phyloP scores from a whole-genome alignment of 1,140 invertebrate species.

The Halyomorpha halys region DNA sequence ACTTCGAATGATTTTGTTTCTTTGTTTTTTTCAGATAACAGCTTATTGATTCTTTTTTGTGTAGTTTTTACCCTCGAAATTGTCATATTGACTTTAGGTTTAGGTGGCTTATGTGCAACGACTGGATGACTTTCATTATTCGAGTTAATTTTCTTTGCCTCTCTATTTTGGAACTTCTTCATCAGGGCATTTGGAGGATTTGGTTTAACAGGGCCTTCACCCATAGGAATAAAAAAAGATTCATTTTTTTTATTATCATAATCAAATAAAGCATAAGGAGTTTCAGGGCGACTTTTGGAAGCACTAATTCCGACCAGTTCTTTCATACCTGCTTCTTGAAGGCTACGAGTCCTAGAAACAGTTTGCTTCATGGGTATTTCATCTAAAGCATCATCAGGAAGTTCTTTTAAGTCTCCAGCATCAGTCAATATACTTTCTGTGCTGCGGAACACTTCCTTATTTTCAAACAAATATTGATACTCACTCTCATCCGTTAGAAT shows the following conservation, averaged over 20 bases:
- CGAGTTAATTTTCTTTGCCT: slow-evolving; percentile 27
- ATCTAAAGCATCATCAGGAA: slow-evolving; percentile 38
- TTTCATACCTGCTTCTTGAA: slow-evolving; percentile 39
- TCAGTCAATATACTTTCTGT: slow-evolving; percentile 42
- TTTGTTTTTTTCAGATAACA: not conserved
- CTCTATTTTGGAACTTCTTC: slow-evolving; percentile 27
- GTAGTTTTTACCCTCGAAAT: slow-evolving; percentile 30
- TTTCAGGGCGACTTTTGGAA: slow-evolving; percentile 31
- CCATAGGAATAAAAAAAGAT: slow-evolving; percentile 32
- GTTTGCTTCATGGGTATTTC: slow-evolving; percentile 35
- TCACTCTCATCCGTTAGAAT: slow-evolving; percentile 68
- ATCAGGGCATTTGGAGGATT: slow-evolving; percentile 24
- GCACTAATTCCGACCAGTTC: slow-evolving; percentile 29
- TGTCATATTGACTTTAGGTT: slow-evolving; percentile 37
- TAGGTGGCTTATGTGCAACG: slow-evolving; percentile 41
- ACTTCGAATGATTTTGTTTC: slow-evolving; percentile 2
- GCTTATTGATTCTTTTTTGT: slow-evolving; percentile 27
- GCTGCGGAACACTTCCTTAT: slow-evolving; percentile 33
- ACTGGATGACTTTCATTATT: slow-evolving; percentile 34
- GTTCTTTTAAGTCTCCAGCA: slow-evolving; percentile 48
- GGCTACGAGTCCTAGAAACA: slow-evolving; percentile 40
- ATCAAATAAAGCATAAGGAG: slow-evolving; percentile 29
- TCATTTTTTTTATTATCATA: slow-evolving; percentile 30
- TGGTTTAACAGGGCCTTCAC: slow-evolving; percentile 23
- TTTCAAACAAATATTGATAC: slow-evolving; percentile 38